These are phyloP conservation scores for Lordiphosa clarofinis DNA, from an alignment of 1,140 invertebrate species.

Conservation along the genomic window DNA sequence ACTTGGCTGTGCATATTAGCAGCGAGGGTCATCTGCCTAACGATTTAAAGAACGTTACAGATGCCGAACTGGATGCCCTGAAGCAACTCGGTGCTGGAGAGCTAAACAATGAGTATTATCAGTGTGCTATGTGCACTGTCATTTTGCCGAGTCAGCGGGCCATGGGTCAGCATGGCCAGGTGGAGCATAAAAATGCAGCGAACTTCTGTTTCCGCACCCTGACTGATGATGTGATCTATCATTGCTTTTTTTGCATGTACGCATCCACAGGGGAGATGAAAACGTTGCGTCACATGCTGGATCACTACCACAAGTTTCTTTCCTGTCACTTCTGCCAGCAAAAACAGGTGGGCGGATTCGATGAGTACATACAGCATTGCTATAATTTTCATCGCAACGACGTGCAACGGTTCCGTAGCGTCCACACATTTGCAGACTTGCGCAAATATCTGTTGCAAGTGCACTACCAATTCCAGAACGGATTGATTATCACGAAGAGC, in stretches of 20 bases:
- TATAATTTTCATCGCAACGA: constrained; percentile 20
- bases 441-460: constrained; percentile 45
- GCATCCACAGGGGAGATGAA: constrained; percentile 29
- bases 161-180: constrained; percentile 33
- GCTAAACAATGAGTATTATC: constrained; percentile 31
- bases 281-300: constrained; percentile 44
- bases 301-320: constrained; percentile 39
- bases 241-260: constrained; percentile 49
- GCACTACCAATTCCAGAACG: constrained; percentile 55
- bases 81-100: constrained; percentile 2
- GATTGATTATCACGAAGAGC: constrained; percentile 51
- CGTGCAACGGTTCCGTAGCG: constrained; percentile 16
- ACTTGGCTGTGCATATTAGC: constrained; percentile 28
- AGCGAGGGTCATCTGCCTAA: constrained; percentile 28
- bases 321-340: constrained; percentile 27
- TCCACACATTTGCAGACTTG: constrained; percentile 28
- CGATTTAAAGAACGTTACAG: constrained; percentile 46
- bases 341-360: constrained; percentile 16
- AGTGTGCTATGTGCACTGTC: constrained; percentile 43
- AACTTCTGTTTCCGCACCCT: constrained; percentile 43
- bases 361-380: constrained; percentile 53
- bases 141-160: constrained; percentile 40
- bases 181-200: constrained; percentile 23
- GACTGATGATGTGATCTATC: constrained; percentile 21
- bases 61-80: constrained; percentile 18